Evolutionary conservation across 1,140 invertebrate genomes (phyloP), one percentile per base, ranked within the genome.

Genomic region (Phocides pigmalion): DNA sequence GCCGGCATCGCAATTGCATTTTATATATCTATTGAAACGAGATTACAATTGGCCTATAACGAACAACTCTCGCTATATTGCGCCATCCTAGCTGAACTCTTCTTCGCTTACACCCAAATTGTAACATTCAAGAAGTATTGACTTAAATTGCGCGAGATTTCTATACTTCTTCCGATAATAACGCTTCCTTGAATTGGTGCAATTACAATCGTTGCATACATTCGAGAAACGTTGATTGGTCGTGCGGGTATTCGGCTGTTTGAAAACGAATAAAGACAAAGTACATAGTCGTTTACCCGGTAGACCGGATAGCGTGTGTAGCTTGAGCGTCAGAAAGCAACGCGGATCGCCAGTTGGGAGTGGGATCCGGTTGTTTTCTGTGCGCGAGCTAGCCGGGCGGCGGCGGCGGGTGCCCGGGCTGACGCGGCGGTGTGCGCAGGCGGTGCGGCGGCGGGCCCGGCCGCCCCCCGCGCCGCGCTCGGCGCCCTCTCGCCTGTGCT

Each of bases 391-490:
- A 54, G 50, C 0, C 56, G 67, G 25, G 61, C 28, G 14, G 44
- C 44, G 56, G 51, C 64, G 53, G 63, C 54, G 64, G 65, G 17
- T 95, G 94, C 96, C 96, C 94, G 74, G 94, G 93, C 94, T 94
- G 28, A 98, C 94, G 81, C 72, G 74, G 84, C 78, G 81, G 78
- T 84, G 84, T 85, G 84, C 84, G 87, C 85, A 87, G 87, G 88
- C 83, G 86, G 74, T 70, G 86, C 81, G 79, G 80, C 80, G 79
- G 70, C 71, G 78, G 72, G 68, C 70, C 73, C 67, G 74, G 68
- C 68, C 77, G 79, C 72, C 76, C 65, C 74, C 69, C 77, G 74
- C 68, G 80, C 72, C 76, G 77, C 79, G 72, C 82, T 86, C 68
- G 66, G 80, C 79, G 81, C 70, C 70, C 84, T 82, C 72, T 78